phyloP scores from a whole-genome alignment of 2,888 invertebrate species.

The Chesias legatella region DNA sequence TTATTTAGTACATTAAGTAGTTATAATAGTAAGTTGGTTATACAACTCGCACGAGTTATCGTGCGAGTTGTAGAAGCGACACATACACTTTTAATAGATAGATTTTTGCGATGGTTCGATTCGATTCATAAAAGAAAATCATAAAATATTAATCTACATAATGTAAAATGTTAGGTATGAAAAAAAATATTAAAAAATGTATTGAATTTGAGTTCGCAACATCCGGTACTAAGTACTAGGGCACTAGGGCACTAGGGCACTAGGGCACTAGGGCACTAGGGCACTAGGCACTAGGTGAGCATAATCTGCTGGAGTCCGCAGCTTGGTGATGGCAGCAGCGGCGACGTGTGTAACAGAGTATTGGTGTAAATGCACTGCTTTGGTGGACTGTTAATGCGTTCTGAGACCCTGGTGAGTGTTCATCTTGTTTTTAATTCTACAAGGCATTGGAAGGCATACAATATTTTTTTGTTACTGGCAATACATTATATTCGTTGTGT shows the following conservation, averaged over 20 bases:
- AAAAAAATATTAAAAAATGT: neutral
- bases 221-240: conserved; percentile 62
- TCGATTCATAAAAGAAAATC: too few relatives aligned
- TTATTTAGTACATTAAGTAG: too few relatives aligned
- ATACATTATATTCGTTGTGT: conserved; percentile 1
- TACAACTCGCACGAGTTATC: too few relatives aligned
- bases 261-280: too few relatives aligned
- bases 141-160: too few relatives aligned
- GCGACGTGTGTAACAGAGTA: conserved; percentile 72
- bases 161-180: too few relatives aligned
- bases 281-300: conserved; percentile 71
- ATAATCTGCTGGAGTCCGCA: conserved; percentile 76
- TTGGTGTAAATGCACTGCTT: conserved; percentile 80
- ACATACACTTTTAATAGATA: too few relatives aligned
- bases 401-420: conserved; percentile 75
- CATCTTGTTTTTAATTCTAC: conserved; percentile 69
- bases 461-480: neutral
- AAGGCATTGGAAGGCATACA: conserved; percentile 15
- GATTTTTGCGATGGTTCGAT: too few relatives aligned
- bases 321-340: conserved; percentile 74
- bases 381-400: conserved; percentile 79
- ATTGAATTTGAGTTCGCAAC: conserved; percentile 56
- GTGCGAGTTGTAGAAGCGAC: too few relatives aligned
- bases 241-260: conserved; percentile 72
- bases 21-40: too few relatives aligned